These are phyloP conservation scores for Trypoxylus dichotomus DNA, from an alignment of 1,140 invertebrate species.

Conservation along the genomic window DNA sequence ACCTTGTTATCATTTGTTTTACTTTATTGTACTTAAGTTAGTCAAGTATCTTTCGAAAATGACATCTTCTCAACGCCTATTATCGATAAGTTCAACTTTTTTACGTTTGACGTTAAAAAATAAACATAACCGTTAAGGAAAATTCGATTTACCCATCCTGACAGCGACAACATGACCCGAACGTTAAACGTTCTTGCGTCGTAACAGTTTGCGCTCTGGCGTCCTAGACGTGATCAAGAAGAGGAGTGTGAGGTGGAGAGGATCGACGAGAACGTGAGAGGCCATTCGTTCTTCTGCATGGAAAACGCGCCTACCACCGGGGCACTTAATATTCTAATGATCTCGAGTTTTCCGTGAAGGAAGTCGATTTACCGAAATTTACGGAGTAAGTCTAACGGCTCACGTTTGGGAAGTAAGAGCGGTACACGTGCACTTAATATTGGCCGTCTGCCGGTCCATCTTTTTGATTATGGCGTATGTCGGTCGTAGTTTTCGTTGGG, in stretches of 20 bases:
- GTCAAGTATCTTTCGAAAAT: too few relatives aligned
- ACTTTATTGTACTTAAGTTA: too few relatives aligned
- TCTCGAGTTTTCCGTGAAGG: not conserved
- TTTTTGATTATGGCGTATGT: not conserved
- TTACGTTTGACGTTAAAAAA: too few relatives aligned
- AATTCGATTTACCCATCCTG: too few relatives aligned
- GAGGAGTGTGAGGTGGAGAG: not conserved
- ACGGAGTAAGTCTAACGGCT: not conserved
- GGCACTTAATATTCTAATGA: not conserved
- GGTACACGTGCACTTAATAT: slow-evolving; percentile 4
- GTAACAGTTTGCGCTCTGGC: too few relatives aligned
- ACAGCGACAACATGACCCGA: too few relatives aligned
- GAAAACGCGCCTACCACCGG: not conserved
- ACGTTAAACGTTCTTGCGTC: too few relatives aligned
- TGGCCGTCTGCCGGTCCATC: not conserved
- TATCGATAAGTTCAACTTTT: too few relatives aligned
- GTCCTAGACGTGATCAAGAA: too few relatives aligned
- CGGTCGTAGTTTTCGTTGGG: not conserved
- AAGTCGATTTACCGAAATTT: not conserved
- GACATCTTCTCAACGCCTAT: too few relatives aligned
- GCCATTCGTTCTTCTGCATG: not conserved
- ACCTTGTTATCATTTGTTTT: too few relatives aligned
- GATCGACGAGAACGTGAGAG: not conserved
- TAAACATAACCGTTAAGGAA: too few relatives aligned
- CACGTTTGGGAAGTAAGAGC: not conserved